Evolutionary conservation across 2,113 vertebrate genomes (phyloP).

Genomic region (Dermatemys mawii): DNA sequence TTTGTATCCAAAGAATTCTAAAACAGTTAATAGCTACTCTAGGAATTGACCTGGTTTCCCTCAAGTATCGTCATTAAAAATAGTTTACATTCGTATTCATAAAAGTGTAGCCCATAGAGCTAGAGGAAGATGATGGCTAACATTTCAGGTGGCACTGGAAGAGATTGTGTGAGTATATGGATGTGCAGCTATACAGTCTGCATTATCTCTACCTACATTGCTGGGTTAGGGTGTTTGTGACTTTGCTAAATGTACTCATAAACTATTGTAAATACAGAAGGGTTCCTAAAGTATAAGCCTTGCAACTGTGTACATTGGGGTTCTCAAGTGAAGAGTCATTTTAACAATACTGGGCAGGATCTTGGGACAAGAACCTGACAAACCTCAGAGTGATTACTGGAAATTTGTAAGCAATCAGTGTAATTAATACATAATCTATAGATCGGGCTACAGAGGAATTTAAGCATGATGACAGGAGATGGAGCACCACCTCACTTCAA

Average conservation of each 20-base stretch:
- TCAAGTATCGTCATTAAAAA: not conserved
- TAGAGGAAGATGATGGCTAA: not conserved
- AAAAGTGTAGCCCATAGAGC: no score
- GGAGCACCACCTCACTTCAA: no score
- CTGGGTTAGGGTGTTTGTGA: not conserved
- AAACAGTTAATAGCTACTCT: not conserved
- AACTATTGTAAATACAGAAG: not conserved
- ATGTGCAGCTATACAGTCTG: not conserved
- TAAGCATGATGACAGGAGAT: not conserved
- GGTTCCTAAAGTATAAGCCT: not conserved
- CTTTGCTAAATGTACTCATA: not conserved
- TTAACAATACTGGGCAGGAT: not conserved
- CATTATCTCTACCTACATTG: not conserved
- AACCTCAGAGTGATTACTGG: not conserved
- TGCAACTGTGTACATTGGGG: not conserved
- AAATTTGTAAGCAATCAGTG: not conserved
- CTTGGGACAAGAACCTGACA: not conserved
- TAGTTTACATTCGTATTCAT: not conserved
- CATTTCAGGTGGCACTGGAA: not conserved
- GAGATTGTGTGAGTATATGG: not conserved
- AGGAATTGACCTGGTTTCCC: not conserved
- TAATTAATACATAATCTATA: not conserved
- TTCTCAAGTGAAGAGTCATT: not conserved
- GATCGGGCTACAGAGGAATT: not conserved
- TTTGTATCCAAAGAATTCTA: not conserved